phyloP scores from a whole-genome alignment of 2,113 vertebrate species.

The Hucho hucho region DNA sequence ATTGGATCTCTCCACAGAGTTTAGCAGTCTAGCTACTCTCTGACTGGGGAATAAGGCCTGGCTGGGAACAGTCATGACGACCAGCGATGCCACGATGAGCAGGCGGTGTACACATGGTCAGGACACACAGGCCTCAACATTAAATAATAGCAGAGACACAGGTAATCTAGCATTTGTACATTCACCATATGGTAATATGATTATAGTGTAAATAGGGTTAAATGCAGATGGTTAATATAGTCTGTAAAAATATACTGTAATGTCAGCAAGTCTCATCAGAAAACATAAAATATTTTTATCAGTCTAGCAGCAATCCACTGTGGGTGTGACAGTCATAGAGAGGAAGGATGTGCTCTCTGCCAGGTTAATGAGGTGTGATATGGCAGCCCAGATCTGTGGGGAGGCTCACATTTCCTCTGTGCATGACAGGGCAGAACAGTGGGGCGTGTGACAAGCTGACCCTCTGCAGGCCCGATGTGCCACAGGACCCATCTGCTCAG shows the following conservation, averaged over 20 bases:
- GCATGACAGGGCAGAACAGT: slow-evolving; percentile 40
- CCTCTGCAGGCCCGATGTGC: slow-evolving; percentile 33
- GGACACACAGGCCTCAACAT: neutral
- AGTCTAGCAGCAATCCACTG: neutral
- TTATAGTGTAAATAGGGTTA: too few relatives aligned
- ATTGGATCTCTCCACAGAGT: slow-evolving; percentile 36
- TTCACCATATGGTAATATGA: too few relatives aligned
- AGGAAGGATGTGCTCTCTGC: slow-evolving; percentile 8
- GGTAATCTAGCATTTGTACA: too few relatives aligned
- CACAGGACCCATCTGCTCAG: slow-evolving; percentile 50
- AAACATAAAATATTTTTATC: too few relatives aligned
- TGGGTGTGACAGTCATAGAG: slow-evolving; percentile 1
- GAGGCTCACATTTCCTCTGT: slow-evolving; percentile 40
- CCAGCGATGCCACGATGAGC: neutral
- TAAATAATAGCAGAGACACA: too few relatives aligned
- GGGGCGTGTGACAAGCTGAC: slow-evolving; percentile 47
- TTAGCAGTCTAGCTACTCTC: neutral
- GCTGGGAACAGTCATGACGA: neutral
- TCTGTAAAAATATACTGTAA: too few relatives aligned
- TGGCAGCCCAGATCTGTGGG: slow-evolving; percentile 23
- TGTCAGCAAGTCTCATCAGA: too few relatives aligned
- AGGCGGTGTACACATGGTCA: neutral
- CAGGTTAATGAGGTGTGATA: slow-evolving; percentile 36
- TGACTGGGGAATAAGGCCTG: neutral
- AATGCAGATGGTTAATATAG: neutral